Base-by-base conservation (phyloP, 2,888 invertebrate species). In the Baccha elongata region DNA sequence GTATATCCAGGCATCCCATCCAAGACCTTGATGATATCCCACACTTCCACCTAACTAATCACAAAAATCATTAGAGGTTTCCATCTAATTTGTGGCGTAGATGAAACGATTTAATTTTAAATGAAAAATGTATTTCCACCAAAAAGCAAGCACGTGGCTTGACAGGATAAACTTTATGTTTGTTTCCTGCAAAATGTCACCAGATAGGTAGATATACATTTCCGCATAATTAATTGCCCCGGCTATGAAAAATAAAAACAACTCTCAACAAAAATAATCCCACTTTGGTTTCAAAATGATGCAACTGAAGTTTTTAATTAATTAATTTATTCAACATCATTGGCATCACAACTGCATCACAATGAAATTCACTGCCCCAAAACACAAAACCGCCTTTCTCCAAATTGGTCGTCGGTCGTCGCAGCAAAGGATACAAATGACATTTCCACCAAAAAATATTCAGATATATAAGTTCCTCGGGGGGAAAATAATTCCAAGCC, bases 191-290 rank as follows among this genome's bases (percentile, higher is more conserved):
- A 52, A 40, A 42, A 40, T 44, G 42, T 44, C 60, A 52, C 8
- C n/a, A n/a, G n/a, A n/a, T n/a, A 50, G 50, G 42, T 17, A 53
- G 6, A 53, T 35, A 6, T 19, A 37, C 26, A 23, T 40, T 40
- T 52, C 10, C 11, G 13, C 29, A 53, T 44, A 68, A 68, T 68
- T 68, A 53, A 68, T 68, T 29, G n/a, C n/a, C n/a, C n/a, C n/a
- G n/a, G n/a, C n/a, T n/a, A n/a, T n/a, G n/a, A 11, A 32, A 32
- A 11, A 17, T 17, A 32, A 53, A 21, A 35, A 11, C 13, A 55
- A 23, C 29, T 26, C n/a, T 26, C 29, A 55, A 1, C 21, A 13
- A 10, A 23, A 58, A 40, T 37, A 58, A 40, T 58, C 23, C 58
- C 15, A 40, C 40, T 58, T 58, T 26, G 13, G 15, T 40, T n/a